Base-by-base conservation (phyloP, 2,113 vertebrate species). In the Chelonoidis abingdonii region DNA sequence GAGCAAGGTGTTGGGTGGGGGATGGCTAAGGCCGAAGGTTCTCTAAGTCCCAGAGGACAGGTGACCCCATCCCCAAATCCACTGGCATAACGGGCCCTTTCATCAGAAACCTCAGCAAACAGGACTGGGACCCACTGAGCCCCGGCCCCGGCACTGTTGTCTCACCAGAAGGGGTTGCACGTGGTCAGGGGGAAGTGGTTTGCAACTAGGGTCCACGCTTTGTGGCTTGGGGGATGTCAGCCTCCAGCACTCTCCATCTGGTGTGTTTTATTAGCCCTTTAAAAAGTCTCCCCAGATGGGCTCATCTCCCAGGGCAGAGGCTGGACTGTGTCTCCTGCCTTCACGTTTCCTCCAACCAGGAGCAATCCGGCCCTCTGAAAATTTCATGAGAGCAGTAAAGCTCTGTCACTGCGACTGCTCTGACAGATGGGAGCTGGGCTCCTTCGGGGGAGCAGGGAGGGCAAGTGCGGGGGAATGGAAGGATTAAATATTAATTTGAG, bases 361-460 rank as follows among this genome's bases (percentile, higher is more conserved):
- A 88, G 89, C 95, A 88, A 86, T 5, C 53, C 54, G 29, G 35
- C 83, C 16, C n/a, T 84, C 54, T 91, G 80, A 92, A 96, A 91
- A 93, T 83, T 84, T 87, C 91, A 85, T 88, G 88, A 93, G 11
- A 25, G 49, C 86, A 49, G 56, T 78, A 82, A 78, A 57, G n/a
- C 78, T 27, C 90, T 89, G 82, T 31, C 47, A 12, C 11, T 56
- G 62, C 82, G 62, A 9, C 56, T 52, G 56, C 49, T 14, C 83
- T 62, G 92, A 93, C 78, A 96, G 84, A 80, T 49, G 65, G 7
- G 94, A 92, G 72, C 0, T 0, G 27, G 12, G 50, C 83, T 89
- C 0, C 0, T 0, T 0, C 80, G n/a, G 59, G 11, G 41, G 27
- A 76, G 54, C 53, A 84, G 44, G 0, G 3, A 81, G 56, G 3